Evolutionary conservation across 2,113 vertebrate genomes (phyloP), one percentile per base, ranked within the genome.

Genomic region (Numida meleagris): DNA sequence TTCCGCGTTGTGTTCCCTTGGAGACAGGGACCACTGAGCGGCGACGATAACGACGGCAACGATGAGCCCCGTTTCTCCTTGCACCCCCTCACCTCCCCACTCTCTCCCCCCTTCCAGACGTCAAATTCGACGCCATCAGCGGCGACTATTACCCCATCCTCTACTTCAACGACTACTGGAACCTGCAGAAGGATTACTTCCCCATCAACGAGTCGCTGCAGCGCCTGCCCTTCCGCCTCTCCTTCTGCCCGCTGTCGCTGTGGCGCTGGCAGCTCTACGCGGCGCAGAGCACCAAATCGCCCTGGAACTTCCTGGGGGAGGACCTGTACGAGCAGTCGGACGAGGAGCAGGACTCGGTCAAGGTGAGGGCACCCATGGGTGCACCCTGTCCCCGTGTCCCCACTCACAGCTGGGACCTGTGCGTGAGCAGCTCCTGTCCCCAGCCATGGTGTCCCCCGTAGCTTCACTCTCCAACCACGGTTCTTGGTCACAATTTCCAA

Each of bases 131-230:
- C 1, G 98, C 99, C 0, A 98, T 99, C 70, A 99, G 99, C 1
- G 99, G 99, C 0, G 99, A 99, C 80, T 99, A 99, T 94, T 99
- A 98, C 95, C 99, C 99, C 57, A 99, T 99, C 48, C 97, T 99
- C 20, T 99, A 99, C 96, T 99, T 99, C 97, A 99, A 99, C 1
- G 99, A 99, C 88, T 99, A 99, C 98, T 99, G 99, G 99, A 99
- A 99, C 97, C 98, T 99, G 82, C 99, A 99, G 97, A 99, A 99
- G 95, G 99, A 99, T 19, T 99, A 99, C 62, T 99, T 98, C 94
- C 98, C 99, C 80, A 98, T 99, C 93, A 99, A 99, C 1, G 98
- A 98, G 12, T 98, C 97, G 6, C 95, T 99, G 90, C 93, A 92
- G 43, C 97, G 94, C 43, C 97, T 99, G 53, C 99, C 99, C 0